These are phyloP conservation scores for Caenorhabditis sp. DNA, from an alignment of 2,888 invertebrate genomes.

Conservation along the genomic window DNA sequence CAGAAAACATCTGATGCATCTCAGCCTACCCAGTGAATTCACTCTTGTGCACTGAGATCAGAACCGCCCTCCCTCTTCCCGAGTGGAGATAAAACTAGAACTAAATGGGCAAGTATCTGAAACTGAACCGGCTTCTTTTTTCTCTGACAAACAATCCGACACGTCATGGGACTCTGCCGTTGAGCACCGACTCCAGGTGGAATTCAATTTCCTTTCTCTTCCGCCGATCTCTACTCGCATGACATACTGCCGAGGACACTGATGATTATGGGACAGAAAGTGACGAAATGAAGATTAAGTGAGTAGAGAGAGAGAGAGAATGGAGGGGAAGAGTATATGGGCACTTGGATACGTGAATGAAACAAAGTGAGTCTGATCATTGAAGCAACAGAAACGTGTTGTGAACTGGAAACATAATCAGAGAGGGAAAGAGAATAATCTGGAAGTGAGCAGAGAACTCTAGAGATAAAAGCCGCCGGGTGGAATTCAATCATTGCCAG, in stretches of 20 bases:
- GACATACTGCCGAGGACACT: constrained; percentile 12
- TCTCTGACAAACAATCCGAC: constrained; percentile 2
- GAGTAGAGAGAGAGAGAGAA: neutral
- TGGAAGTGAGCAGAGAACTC: neutral
- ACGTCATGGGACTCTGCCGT: constrained; percentile 15
- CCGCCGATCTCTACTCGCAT: constrained; percentile 9
- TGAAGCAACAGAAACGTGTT: no score
- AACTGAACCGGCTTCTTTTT: neutral
- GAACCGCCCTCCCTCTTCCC: no score
- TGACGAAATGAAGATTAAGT: neutral
- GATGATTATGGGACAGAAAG: neutral
- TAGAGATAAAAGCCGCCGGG: no score
- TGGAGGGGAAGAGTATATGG: neutral
- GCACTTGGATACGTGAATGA: neutral
- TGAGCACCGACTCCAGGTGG: constrained; percentile 29
- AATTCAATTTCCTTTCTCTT: constrained; percentile 37
- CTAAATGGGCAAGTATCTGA: neutral
- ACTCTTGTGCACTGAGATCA: no score
- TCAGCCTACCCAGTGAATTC: no score
- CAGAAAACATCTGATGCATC: no score
- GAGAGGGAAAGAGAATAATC: no score
- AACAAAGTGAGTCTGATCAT: no score
- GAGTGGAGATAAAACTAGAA: no score
- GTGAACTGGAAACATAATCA: no score
- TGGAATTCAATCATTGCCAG: neutral